A percentile compares a stretch with the other conserved stretches of the same genome.
Evolutionary conservation across 2,113 vertebrate genomes (phyloP).

Genomic region (Hucho hucho): DNA sequence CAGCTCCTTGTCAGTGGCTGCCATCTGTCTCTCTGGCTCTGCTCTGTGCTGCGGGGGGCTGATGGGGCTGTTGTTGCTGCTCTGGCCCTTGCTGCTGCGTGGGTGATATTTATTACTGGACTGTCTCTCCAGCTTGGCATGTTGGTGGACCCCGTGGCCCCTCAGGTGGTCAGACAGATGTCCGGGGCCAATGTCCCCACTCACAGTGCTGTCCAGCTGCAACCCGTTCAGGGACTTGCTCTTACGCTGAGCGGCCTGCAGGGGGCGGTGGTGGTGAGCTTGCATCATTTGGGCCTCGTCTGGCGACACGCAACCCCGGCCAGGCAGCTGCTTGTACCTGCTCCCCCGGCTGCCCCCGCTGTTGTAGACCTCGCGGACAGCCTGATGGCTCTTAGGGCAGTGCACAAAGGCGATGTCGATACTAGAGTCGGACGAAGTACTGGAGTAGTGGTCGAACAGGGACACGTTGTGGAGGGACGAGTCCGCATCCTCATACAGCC

Average conservation of each 20-base stretch:
- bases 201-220: slow-evolving; percentile 86
- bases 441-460: slow-evolving; percentile 85
- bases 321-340: slow-evolving; percentile 74
- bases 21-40: slow-evolving; percentile 75
- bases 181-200: slow-evolving; percentile 49
- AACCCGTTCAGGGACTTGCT: slow-evolving; percentile 94
- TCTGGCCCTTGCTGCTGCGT: slow-evolving; percentile 74
- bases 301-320: slow-evolving; percentile 77
- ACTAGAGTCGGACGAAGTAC: slow-evolving; percentile 89
- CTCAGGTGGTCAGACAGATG: slow-evolving; percentile 42
- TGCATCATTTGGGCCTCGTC: slow-evolving; percentile 62
- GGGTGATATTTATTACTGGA: slow-evolving; percentile 70
- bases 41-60: slow-evolving; percentile 78
- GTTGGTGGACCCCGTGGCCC: slow-evolving; percentile 74
- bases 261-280: slow-evolving; percentile 61
- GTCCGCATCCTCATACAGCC: slow-evolving; percentile 71
- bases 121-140: slow-evolving; percentile 83
- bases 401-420: slow-evolving; percentile 91
- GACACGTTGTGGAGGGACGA: slow-evolving; percentile 72
- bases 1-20: slow-evolving; percentile 80
- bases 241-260: slow-evolving; percentile 82
- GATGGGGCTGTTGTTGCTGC: slow-evolving; percentile 77
- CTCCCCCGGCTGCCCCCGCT: slow-evolving; percentile 60
- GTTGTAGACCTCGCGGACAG: slow-evolving; percentile 60
- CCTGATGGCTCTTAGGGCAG: slow-evolving; percentile 81